These are phyloP conservation scores for Drosophila busckii DNA, from an alignment of 1,140 invertebrate species.

Conservation along the genomic window DNA sequence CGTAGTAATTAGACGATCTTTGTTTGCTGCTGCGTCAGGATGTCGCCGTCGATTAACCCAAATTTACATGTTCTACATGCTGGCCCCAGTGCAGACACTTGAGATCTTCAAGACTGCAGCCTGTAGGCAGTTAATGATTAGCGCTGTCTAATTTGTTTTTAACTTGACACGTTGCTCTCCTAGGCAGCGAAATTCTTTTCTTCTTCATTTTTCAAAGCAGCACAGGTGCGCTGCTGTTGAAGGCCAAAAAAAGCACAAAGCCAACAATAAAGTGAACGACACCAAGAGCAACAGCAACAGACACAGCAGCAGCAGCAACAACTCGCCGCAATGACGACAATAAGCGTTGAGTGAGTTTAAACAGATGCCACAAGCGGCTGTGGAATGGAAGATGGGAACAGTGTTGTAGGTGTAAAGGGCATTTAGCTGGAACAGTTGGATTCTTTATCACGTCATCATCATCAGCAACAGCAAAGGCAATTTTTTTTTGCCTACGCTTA, in stretches of 20 bases:
- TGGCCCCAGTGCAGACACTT: conserved; percentile 34
- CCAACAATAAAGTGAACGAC: conserved; percentile 45
- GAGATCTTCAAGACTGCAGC: conserved; percentile 20
- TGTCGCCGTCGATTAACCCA: conserved; percentile 60
- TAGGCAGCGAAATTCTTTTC: conserved; percentile 21
- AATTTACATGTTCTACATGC: conserved; percentile 25
- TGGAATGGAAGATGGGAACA: conserved; percentile 11
- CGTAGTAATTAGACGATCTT: conserved; percentile 54
- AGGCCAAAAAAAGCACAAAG: conserved; percentile 41
- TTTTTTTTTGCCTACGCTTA: conserved; percentile 36
- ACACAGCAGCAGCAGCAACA: conserved; percentile 2
- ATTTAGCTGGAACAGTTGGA: too few species aligned
- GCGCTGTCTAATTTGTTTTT: too few species aligned
- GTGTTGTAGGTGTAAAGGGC: too few species aligned
- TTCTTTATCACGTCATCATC: too few species aligned
- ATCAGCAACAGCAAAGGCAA: conserved; percentile 1
- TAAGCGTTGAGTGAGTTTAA: conserved; percentile 61
- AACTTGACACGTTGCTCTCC: conserved; percentile 29
- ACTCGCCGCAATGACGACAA: conserved; percentile 61
- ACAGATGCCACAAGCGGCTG: conserved; percentile 55
- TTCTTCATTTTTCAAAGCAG: conserved; percentile 18
- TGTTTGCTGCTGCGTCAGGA: conserved; percentile 47
- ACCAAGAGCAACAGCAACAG: conserved; percentile 8
- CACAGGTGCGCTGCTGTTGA: conserved; percentile 54
- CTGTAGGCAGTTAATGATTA: too few species aligned